phyloP scores from a whole-genome alignment of 2,888 invertebrate genomes.

The Cylloceria caligata region DNA sequence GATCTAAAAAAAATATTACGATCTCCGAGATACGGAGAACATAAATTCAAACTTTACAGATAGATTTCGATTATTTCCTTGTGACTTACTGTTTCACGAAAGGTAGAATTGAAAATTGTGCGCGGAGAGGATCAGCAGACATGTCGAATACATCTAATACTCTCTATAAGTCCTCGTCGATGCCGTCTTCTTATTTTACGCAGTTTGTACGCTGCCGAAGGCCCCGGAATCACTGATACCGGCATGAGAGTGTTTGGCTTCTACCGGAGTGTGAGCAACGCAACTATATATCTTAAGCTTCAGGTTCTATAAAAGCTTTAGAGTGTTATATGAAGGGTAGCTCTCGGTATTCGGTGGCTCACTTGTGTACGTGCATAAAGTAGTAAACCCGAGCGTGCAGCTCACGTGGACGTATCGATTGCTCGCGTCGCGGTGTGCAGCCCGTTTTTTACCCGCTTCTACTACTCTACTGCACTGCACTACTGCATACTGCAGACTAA shows the following conservation, averaged over 20 bases:
- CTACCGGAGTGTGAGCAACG: slow-evolving; percentile 48
- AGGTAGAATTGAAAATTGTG: neutral
- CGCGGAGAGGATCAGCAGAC: neutral
- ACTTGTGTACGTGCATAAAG: slow-evolving; percentile 24
- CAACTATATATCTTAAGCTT: slow-evolving; percentile 56
- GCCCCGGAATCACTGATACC: slow-evolving; percentile 50
- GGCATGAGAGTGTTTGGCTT: slow-evolving; percentile 30
- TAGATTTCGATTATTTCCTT: neutral
- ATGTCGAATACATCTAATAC: neutral
- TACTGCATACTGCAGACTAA: slow-evolving; percentile 61
- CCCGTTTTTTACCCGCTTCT: slow-evolving; percentile 42
- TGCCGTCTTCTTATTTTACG: neutral
- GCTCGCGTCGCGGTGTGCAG: slow-evolving; percentile 32
- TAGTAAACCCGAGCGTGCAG: slow-evolving; percentile 12
- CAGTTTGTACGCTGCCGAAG: slow-evolving; percentile 15
- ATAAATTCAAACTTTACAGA: too few species aligned
- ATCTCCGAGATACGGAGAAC: too few species aligned
- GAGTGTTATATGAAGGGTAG: slow-evolving; percentile 22
- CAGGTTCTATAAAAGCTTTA: slow-evolving; percentile 34
- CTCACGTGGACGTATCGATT: slow-evolving; percentile 64
- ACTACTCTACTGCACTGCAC: slow-evolving; percentile 39
- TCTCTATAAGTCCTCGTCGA: neutral
- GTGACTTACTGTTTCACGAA: neutral
- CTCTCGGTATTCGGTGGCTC: slow-evolving; percentile 26
- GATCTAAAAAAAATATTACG: too few species aligned